A percentile compares a stretch with the other conserved stretches of the same genome.
These are phyloP conservation scores for Bujurquina vittata DNA, from an alignment of 2,113 vertebrate species.

Conservation along the genomic window DNA sequence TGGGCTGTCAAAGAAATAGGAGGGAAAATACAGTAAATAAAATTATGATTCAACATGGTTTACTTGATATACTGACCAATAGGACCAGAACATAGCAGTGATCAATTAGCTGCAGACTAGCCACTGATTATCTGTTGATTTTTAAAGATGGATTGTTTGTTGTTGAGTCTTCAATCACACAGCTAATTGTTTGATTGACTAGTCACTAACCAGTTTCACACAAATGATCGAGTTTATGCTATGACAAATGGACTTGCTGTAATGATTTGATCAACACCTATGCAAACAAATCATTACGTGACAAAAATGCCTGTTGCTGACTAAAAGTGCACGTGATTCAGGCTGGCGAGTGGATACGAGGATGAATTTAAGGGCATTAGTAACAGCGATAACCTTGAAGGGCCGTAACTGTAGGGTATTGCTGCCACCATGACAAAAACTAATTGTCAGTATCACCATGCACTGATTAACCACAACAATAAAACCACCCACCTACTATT, in stretches of 20 bases:
- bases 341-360: background rate
- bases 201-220: background rate
- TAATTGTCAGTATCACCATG: background rate
- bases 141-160: conserved; percentile 47
- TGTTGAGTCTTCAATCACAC: conserved; percentile 41
- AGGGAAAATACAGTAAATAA: background rate
- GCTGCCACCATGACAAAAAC: background rate
- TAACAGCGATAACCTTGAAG: background rate
- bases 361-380: background rate
- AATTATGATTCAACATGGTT: background rate
- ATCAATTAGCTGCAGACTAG: conserved; percentile 23
- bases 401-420: background rate
- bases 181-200: conserved; percentile 32
- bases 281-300: conserved; percentile 18
- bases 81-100: background rate
- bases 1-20: background rate
- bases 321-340: background rate
- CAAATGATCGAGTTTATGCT: conserved; percentile 29
- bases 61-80: background rate
- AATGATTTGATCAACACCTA: conserved; percentile 17
- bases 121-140: conserved; percentile 43
- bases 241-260: conserved; percentile 39
- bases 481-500: background rate
- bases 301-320: background rate
- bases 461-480: background rate